Evolutionary conservation across 2,797 vertebrate genomes (phyloP).

Genomic region (Orestias chungarensis): DNA sequence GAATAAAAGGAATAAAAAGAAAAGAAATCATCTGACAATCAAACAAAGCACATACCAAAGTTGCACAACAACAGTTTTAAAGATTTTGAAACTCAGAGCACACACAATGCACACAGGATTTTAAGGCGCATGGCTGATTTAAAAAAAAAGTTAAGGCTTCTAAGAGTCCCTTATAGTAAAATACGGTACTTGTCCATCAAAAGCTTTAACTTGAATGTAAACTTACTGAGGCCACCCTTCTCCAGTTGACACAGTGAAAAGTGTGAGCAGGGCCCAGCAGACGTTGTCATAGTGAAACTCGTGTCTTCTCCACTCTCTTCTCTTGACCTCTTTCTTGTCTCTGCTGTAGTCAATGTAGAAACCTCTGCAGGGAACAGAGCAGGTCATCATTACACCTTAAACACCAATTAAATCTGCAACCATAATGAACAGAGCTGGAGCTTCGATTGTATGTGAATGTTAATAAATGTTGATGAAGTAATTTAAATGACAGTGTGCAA

Average conservation of each 20-base stretch:
- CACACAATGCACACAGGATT: too few species aligned
- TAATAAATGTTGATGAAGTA: background rate
- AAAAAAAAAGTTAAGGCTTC: too few species aligned
- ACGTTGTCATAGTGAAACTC: constrained; percentile 99
- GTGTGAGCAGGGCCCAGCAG: constrained; percentile 95
- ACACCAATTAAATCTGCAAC: constrained; percentile 28
- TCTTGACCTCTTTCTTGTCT: constrained; percentile 96
- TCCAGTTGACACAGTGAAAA: constrained; percentile 96
- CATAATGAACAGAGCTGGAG: constrained; percentile 18
- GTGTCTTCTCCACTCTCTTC: constrained; percentile 94
- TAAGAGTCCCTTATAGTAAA: too few species aligned
- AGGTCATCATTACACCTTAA: constrained; percentile 34
- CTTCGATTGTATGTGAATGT: background rate
- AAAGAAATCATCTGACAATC: too few species aligned
- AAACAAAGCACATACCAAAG: too few species aligned
- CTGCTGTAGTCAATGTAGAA: constrained; percentile 95
- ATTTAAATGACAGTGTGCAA: background rate
- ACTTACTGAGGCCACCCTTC: constrained; percentile 99
- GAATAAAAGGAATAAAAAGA: too few species aligned
- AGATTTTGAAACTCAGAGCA: too few species aligned
- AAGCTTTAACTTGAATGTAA: background rate
- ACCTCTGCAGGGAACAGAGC: constrained; percentile 82
- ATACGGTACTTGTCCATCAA: too few species aligned
- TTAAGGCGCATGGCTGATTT: too few species aligned
- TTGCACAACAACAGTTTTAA: too few species aligned